A percentile compares a stretch with the other conserved stretches of the same genome.
phyloP scores from a whole-genome alignment of 2,888 invertebrate genomes.

The Disparrhopalites patrizii region DNA sequence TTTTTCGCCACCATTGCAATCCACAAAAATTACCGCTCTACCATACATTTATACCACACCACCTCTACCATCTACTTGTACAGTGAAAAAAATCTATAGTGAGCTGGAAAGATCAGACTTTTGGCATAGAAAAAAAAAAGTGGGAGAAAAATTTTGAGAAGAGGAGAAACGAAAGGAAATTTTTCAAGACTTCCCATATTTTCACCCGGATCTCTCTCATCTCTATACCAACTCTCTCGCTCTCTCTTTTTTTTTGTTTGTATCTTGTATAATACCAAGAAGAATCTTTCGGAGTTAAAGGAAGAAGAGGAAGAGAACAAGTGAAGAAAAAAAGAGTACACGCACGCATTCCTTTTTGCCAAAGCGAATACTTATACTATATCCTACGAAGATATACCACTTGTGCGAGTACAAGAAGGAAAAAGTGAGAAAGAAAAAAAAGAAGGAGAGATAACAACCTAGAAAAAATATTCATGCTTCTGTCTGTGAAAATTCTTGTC shows the following conservation, averaged over 20 bases:
- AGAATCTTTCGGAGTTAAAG: neutral
- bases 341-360: slow-evolving; percentile 6
- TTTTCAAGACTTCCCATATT: neutral
- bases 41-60: neutral
- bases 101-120: neutral
- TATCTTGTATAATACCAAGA: neutral
- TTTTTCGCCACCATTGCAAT: too few relatives aligned
- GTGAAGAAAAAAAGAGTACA: neutral
- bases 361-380: neutral
- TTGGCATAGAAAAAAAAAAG: neutral
- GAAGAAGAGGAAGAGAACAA: neutral
- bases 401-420: too few relatives aligned
- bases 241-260: too few relatives aligned
- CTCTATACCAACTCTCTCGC: neutral
- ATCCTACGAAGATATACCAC: too few relatives aligned
- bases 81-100: neutral
- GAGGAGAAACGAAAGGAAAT: neutral
- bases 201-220: neutral
- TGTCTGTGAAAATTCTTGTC: neutral
- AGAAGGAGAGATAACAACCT: neutral
- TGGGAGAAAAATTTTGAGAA: neutral
- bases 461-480: neutral
- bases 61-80: neutral
- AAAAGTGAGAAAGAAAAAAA: neutral
- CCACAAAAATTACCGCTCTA: neutral